phyloP scores from a whole-genome alignment of 2,797 vertebrate species.

The Chloroceryle amazona region DNA sequence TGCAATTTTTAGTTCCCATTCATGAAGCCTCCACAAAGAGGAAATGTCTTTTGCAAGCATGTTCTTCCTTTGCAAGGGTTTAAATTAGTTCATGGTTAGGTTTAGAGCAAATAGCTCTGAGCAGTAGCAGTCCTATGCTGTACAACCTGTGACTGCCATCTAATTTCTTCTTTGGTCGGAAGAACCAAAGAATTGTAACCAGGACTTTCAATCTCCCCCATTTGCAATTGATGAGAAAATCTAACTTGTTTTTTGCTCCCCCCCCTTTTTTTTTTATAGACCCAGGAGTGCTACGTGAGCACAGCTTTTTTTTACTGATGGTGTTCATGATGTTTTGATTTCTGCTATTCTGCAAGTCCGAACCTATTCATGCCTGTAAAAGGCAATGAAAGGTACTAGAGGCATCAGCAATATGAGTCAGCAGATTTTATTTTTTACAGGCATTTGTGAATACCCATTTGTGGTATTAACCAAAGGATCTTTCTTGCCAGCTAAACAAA shows the following conservation, averaged over 20 bases:
- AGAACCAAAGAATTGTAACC: neutral
- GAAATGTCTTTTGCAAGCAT: neutral
- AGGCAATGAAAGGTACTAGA: constrained; percentile 9
- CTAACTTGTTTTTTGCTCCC: neutral
- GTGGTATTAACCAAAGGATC: neutral
- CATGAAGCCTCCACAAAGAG: neutral
- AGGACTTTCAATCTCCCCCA: neutral
- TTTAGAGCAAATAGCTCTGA: neutral
- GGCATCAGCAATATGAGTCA: neutral
- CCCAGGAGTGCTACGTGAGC: fast-evolving
- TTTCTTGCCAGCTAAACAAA: neutral
- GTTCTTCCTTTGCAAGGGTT: neutral
- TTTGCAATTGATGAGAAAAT: neutral
- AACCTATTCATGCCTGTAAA: constrained; percentile 32
- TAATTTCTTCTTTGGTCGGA: neutral
- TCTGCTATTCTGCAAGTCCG: constrained; percentile 23
- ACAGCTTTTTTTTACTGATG: neutral
- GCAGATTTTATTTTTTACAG: constrained; percentile 30
- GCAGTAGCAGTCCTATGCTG: neutral
- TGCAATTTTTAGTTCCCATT: constrained; percentile 18
- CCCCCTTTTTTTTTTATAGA: neutral
- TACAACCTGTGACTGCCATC: neutral
- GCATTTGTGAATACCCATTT: neutral
- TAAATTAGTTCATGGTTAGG: neutral
- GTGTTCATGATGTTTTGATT: constrained; percentile 10